phyloP scores from a whole-genome alignment of 2,888 invertebrate genomes.

The Tetragnatha montana region DNA sequence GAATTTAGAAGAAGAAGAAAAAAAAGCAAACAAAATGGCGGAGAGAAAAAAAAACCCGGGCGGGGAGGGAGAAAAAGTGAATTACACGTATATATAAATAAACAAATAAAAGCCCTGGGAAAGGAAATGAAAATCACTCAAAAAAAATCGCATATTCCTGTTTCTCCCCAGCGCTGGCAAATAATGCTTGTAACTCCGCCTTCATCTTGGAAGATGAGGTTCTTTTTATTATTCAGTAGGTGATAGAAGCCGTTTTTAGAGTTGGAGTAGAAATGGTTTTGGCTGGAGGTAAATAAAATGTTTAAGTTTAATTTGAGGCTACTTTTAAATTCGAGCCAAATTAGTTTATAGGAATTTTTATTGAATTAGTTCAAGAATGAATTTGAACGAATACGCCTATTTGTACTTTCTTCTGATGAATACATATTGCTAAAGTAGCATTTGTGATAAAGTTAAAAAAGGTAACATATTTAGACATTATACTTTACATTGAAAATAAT shows the following conservation, averaged over 20 bases:
- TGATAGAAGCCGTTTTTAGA: background rate
- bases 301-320: background rate
- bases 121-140: conserved; percentile 41
- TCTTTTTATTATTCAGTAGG: conserved; percentile 9
- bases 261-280: background rate
- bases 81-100: conserved; percentile 30
- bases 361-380: background rate
- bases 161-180: conserved; percentile 3
- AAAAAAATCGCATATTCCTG: conserved; percentile 12
- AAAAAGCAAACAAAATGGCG: background rate
- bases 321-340: conserved; percentile 4
- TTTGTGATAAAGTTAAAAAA: too few species aligned
- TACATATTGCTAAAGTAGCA: too few species aligned
- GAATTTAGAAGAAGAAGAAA: background rate
- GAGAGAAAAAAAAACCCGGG: background rate
- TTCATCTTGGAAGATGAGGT: conserved; percentile 4
- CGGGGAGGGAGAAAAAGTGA: background rate
- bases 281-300: background rate
- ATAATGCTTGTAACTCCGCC: conserved; percentile 7
- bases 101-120: conserved; percentile 26
- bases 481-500: too few species aligned
- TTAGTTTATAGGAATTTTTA: background rate
- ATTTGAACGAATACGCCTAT: too few species aligned
- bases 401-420: too few species aligned
- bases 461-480: too few species aligned